Conservation (phyloP, 2,113 vertebrate species). For the Baryphthengus martii region DNA sequence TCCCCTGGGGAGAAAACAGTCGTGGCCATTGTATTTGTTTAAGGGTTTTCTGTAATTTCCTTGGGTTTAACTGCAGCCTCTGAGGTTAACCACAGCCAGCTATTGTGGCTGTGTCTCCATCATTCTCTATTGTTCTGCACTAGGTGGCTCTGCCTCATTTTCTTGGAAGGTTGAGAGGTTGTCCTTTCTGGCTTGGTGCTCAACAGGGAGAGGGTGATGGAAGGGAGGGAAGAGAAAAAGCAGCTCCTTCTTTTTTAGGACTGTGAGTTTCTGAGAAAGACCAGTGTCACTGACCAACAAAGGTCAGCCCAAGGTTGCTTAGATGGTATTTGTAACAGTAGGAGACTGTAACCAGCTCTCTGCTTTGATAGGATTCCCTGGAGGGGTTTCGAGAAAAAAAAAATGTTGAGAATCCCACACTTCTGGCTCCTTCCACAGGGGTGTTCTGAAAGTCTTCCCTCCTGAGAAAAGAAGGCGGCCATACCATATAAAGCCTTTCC, state of each 20-base stretch:
- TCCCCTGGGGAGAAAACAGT: slow-evolving; percentile 42
- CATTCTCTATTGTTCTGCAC: slow-evolving; percentile 6
- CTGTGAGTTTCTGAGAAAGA: slow-evolving; percentile 45
- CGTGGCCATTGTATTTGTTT: slow-evolving; percentile 49
- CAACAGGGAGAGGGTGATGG: not conserved
- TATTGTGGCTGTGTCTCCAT: slow-evolving; percentile 36
- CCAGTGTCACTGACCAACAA: not conserved
- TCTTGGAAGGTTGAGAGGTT: slow-evolving; percentile 14
- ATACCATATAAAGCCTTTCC: slow-evolving; percentile 35
- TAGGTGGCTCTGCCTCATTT: slow-evolving; percentile 45
- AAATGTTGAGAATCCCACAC: slow-evolving; percentile 23
- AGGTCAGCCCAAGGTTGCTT: slow-evolving; percentile 12
- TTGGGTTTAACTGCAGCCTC: slow-evolving; percentile 52
- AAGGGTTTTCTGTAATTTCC: slow-evolving; percentile 64
- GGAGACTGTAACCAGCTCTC: not conserved
- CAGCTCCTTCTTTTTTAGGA: slow-evolving; percentile 18
- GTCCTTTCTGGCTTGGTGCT: not conserved
- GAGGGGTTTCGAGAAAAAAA: not conserved
- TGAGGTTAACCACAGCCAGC: slow-evolving; percentile 62
- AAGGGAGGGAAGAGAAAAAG: not conserved
- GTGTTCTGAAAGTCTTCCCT: not conserved
- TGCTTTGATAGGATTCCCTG: slow-evolving; percentile 33
- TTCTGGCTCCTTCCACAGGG: not conserved
- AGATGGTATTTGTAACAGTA: slow-evolving; percentile 1
- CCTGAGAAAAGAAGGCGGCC: not conserved